A percentile compares a stretch with the other conserved stretches of the same genome.
These are phyloP conservation scores for Bombus vancouverensis DNA, from an alignment of 1,140 invertebrate species.

Conservation along the genomic window DNA sequence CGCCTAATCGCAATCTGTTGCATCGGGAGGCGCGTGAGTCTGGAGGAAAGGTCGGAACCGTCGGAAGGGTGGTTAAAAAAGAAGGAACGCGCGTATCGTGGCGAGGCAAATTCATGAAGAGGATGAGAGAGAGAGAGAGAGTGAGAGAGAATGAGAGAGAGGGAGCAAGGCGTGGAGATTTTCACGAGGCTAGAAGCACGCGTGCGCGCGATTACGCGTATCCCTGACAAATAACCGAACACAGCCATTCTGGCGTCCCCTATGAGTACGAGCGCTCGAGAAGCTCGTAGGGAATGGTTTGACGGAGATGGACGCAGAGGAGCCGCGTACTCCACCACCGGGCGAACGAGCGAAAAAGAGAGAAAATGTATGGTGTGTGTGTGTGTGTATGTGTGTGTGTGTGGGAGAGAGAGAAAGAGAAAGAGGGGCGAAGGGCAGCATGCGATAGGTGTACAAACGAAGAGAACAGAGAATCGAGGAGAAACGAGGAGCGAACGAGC, in stretches of 20 bases:
- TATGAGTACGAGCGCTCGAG: neutral
- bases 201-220: slow-evolving; percentile 48
- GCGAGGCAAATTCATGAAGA: slow-evolving; percentile 7
- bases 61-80: slow-evolving; percentile 17
- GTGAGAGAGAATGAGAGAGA: neutral
- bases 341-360: neutral
- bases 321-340: too few species aligned
- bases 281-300: slow-evolving; percentile 9
- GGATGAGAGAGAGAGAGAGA: neutral
- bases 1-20: slow-evolving; percentile 20
- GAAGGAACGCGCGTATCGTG: neutral
- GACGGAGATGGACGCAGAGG: neutral
- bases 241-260: slow-evolving; percentile 53
- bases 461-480: neutral
- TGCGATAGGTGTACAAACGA: neutral
- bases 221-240: slow-evolving; percentile 65
- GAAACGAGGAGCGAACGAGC: neutral
- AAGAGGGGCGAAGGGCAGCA: too few species aligned
- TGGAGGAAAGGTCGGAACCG: neutral
- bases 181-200: slow-evolving; percentile 11
- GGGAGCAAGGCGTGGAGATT: neutral
- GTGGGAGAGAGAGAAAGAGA: neutral
- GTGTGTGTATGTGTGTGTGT: too few species aligned
- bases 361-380: too few species aligned
- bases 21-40: neutral